Percentiles rank a stretch among this genome's conserved stretches.
phyloP scores from a whole-genome alignment of 2,113 vertebrate genomes.

The Camelus dromedarius region DNA sequence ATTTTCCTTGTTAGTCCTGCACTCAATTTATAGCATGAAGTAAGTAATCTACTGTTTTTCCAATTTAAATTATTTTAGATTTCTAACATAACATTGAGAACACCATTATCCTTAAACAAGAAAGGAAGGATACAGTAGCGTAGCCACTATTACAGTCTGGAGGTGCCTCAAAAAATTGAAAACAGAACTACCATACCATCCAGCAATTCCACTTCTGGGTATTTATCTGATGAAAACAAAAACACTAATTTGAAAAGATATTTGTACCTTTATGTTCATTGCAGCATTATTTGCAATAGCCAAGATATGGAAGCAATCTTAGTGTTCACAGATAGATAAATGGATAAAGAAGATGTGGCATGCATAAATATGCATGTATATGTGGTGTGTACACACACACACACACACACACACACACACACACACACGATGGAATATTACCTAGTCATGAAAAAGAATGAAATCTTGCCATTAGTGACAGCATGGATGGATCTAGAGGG shows the following conservation, averaged over 20 bases:
- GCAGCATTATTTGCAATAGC: too few species aligned
- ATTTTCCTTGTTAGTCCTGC: neutral
- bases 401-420: neutral
- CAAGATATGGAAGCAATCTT: too few species aligned
- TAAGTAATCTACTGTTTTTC: neutral
- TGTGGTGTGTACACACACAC: neutral
- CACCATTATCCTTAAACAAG: neutral
- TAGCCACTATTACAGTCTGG: neutral
- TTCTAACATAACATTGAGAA: neutral
- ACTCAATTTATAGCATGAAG: slow-evolving; percentile 17
- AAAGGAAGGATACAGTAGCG: neutral
- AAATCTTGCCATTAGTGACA: neutral
- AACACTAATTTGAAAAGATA: too few species aligned
- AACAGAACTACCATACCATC: too few species aligned
- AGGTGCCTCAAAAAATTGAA: neutral
- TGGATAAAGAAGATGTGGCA: too few species aligned
- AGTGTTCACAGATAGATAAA: too few species aligned
- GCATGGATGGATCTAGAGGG: neutral
- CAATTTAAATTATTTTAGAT: neutral
- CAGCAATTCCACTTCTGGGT: too few species aligned
- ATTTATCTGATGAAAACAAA: too few species aligned
- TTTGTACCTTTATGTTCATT: too few species aligned
- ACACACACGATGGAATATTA: neutral
- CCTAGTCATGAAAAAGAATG: neutral
- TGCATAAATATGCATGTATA: neutral